These are phyloP conservation scores for Spialia ferax DNA, from an alignment of 2,888 invertebrate genomes.

Conservation along the genomic window DNA sequence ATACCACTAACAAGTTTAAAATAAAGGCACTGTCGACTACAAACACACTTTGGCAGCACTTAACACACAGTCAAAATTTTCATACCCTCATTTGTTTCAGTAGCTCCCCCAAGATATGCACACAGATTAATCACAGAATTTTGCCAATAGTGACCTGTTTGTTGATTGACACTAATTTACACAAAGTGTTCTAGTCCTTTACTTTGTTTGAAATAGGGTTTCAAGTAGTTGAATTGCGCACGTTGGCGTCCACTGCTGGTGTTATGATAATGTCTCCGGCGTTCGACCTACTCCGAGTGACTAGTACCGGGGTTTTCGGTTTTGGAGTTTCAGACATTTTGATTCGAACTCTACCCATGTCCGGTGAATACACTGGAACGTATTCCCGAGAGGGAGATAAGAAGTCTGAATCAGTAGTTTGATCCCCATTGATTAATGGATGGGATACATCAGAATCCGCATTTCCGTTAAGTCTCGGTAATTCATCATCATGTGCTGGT, in stretches of 20 bases:
- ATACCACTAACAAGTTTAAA: constrained; percentile 74
- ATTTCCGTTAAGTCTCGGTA: constrained; percentile 75
- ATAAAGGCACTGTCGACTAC: constrained; percentile 87
- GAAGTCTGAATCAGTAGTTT: constrained; percentile 71
- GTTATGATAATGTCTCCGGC: constrained; percentile 93
- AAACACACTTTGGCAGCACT: constrained; percentile 87
- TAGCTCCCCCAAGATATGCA: constrained; percentile 63
- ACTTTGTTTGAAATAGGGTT: constrained; percentile 55
- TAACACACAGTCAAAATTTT: constrained; percentile 64
- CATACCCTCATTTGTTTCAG: constrained; percentile 59
- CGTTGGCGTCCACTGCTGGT: constrained; percentile 74
- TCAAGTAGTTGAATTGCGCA: constrained; percentile 80
- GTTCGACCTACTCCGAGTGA: constrained; percentile 91
- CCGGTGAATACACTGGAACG: constrained; percentile 87
- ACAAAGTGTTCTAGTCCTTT: constrained; percentile 68
- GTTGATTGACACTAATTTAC: constrained; percentile 76
- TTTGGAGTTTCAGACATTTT: constrained; percentile 92
- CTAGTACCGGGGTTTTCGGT: constrained; percentile 93
- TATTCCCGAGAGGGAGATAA: constrained; percentile 79
- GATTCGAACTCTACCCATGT: constrained; percentile 92
- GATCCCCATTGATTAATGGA: constrained; percentile 80
- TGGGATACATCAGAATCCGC: constrained; percentile 81
- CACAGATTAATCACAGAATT: constrained; percentile 80
- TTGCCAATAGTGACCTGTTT: constrained; percentile 83
- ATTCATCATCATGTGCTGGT: constrained; percentile 78